A percentile compares a stretch with the other conserved stretches of the same genome.
phyloP scores from a whole-genome alignment of 1,140 invertebrate species.

The Drosophila ficusphila region DNA sequence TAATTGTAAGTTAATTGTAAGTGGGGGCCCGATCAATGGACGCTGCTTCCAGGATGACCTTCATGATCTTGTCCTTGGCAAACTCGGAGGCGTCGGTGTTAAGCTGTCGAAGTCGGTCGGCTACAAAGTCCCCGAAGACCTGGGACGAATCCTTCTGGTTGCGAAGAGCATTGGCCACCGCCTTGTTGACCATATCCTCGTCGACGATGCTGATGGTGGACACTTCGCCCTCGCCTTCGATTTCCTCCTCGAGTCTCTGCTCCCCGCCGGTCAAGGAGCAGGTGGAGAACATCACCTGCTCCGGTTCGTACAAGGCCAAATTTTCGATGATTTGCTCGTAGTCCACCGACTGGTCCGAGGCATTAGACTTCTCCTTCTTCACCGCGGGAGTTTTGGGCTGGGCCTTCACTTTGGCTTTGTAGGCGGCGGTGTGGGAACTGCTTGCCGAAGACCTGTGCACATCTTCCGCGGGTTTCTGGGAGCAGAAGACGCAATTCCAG shows the following conservation, averaged over 20 bases:
- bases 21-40: conserved; percentile 42
- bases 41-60: conserved; percentile 53
- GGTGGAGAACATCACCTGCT: conserved; percentile 57
- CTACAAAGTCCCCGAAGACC: conserved; percentile 70
- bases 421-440: background rate
- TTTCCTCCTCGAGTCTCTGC: conserved; percentile 6
- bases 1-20: conserved; percentile 41
- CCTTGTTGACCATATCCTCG: conserved; percentile 66
- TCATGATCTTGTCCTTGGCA: conserved; percentile 68
- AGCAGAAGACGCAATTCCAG: background rate
- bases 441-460: background rate
- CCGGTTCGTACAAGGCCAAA: conserved; percentile 57
- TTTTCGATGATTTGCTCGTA: conserved; percentile 68
- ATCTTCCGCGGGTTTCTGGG: conserved; percentile 1
- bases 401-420: conserved; percentile 10
- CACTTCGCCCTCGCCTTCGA: conserved; percentile 1
- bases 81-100: conserved; percentile 47
- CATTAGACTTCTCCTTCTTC: conserved; percentile 15
- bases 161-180: conserved; percentile 46
- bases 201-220: conserved; percentile 22
- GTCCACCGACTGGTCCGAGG: conserved; percentile 23
- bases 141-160: conserved; percentile 54
- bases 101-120: conserved; percentile 57
- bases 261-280: conserved; percentile 21
- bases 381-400: background rate